Percentiles rank a stretch among this genome's conserved stretches.
Evolutionary conservation across 1,140 invertebrate genomes (phyloP).

Genomic region (Cepaea nemoralis): DNA sequence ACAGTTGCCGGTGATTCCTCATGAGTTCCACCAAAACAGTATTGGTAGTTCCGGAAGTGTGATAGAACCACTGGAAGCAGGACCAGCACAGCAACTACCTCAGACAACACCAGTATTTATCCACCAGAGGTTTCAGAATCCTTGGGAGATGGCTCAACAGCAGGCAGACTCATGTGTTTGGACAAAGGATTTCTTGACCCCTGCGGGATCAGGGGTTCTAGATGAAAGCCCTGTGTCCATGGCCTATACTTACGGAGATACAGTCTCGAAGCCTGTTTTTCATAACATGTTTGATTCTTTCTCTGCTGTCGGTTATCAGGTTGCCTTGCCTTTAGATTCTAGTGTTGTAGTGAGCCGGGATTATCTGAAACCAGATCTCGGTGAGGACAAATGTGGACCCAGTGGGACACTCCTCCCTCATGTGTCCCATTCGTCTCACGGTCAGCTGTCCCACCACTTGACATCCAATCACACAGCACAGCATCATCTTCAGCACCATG

Average conservation of each 20-base stretch:
- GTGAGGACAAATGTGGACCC: background rate
- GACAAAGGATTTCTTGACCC: slow-evolving; percentile 25
- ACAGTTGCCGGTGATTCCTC: background rate
- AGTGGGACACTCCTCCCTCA: background rate
- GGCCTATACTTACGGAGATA: slow-evolving; percentile 1
- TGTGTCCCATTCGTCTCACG: background rate
- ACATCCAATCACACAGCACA: background rate
- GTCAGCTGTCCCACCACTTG: background rate
- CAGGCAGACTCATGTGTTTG: slow-evolving; percentile 19
- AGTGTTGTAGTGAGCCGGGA: background rate
- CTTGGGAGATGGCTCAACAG: slow-evolving; percentile 28
- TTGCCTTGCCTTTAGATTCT: slow-evolving; percentile 18
- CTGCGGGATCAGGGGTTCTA: background rate
- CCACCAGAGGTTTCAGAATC: slow-evolving; percentile 26
- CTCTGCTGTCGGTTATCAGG: slow-evolving; percentile 20
- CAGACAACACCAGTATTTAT: background rate
- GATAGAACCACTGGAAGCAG: background rate
- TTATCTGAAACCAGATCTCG: slow-evolving; percentile 3
- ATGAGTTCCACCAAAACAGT: background rate
- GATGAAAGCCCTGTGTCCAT: background rate
- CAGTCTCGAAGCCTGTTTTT: slow-evolving; percentile 1
- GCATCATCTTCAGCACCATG: slow-evolving; percentile 10
- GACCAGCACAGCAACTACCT: background rate
- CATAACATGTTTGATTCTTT: slow-evolving; percentile 30
- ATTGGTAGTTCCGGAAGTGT: background rate